Percentiles rank a stretch among this genome's conserved stretches.
Evolutionary conservation across 2,888 invertebrate genomes (phyloP).

Genomic region (Linnaemya vulpina): DNA sequence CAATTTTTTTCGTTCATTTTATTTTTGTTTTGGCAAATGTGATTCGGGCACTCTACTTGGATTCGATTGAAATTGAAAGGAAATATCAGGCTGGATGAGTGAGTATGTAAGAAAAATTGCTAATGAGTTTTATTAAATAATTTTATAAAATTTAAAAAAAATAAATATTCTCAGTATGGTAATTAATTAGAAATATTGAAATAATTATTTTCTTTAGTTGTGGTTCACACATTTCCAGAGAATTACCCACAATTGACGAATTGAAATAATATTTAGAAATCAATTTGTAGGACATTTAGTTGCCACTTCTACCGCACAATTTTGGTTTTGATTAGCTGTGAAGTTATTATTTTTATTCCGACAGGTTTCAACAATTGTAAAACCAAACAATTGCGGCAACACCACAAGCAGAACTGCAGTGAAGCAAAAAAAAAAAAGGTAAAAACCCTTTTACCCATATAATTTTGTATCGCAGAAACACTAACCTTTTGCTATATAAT

Average conservation of each 20-base stretch:
- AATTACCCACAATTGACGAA: too few relatives aligned
- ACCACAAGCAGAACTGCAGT: neutral
- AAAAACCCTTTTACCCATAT: constrained; percentile 40
- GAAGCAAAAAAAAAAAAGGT: neutral
- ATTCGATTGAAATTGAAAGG: neutral
- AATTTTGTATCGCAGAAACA: constrained; percentile 21
- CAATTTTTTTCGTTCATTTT: constrained; percentile 1
- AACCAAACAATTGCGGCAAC: constrained; percentile 1
- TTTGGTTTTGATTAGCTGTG: neutral
- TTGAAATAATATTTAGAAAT: neutral
- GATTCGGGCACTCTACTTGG: neutral
- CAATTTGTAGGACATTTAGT: neutral
- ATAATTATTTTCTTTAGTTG: too few relatives aligned
- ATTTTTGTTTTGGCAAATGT: neutral
- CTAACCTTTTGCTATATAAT: constrained; percentile 67
- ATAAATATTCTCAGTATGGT: too few relatives aligned
- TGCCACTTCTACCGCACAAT: neutral
- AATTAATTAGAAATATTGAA: too few relatives aligned
- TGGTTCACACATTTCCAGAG: too few relatives aligned
- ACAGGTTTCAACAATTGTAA: constrained; percentile 36
- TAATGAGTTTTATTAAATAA: too few relatives aligned
- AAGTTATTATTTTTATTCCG: neutral
- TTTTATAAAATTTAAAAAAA: too few relatives aligned
- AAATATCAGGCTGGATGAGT: too few relatives aligned
- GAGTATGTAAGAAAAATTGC: too few relatives aligned